Conservation (phyloP, 2,888 invertebrate genomes). For the Stratiomys singularior region DNA sequence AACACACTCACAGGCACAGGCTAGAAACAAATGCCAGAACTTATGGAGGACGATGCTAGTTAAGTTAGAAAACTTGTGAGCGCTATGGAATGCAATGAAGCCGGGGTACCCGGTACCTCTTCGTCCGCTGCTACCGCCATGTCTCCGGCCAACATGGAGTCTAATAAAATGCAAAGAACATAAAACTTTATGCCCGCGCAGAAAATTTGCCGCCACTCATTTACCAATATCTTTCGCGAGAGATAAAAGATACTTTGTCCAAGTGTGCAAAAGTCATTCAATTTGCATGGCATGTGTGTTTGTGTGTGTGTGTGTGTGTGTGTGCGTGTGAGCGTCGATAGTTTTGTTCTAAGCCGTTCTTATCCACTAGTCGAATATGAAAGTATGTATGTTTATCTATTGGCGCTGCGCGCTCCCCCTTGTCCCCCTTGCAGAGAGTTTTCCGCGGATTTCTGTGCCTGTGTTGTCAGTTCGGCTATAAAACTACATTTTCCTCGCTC, state of each 20-base stretch:
- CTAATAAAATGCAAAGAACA: not conserved
- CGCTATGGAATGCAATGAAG: not conserved
- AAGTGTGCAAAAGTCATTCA: no score
- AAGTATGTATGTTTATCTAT: not conserved
- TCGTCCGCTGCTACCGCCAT: no score
- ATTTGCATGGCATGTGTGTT: no score
- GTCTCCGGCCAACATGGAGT: not conserved
- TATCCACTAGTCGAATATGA: not conserved
- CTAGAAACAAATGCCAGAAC: slow-evolving; percentile 6
- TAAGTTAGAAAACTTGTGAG: not conserved
- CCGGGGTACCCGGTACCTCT: no score
- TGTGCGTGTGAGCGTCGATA: not conserved
- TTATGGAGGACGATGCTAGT: not conserved
- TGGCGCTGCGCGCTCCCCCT: not conserved
- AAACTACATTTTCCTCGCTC: not conserved
- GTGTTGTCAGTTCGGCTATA: slow-evolving; percentile 27
- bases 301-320: no score
- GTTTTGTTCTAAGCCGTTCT: not conserved
- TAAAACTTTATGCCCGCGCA: slow-evolving; percentile 11
- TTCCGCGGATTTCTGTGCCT: slow-evolving; percentile 23
- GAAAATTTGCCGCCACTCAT: not conserved
- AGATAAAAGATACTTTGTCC: not conserved
- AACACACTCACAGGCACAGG: not conserved
- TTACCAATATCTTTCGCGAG: not conserved
- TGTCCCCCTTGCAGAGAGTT: not conserved